phyloP scores from a whole-genome alignment of 2,113 vertebrate species.

The Gymnogyps californianus region DNA sequence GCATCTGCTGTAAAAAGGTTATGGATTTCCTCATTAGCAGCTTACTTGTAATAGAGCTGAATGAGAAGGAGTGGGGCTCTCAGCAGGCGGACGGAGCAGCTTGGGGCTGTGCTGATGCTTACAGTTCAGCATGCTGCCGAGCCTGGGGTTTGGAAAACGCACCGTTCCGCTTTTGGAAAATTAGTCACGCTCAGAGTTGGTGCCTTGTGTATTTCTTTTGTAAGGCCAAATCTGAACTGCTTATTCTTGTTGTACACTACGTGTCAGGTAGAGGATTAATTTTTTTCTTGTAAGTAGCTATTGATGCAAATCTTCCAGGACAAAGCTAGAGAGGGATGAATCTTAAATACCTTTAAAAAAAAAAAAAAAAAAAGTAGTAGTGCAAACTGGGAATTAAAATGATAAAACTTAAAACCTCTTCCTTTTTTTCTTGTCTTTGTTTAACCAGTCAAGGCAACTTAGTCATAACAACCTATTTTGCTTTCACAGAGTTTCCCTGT shows the following conservation, averaged over 20 bases:
- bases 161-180: neutral
- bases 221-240: neutral
- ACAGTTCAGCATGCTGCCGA: accelerated
- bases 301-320: neutral
- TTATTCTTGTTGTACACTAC: neutral
- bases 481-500: neutral
- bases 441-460: neutral
- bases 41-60: neutral
- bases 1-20: slow-evolving; percentile 27
- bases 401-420: neutral
- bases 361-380: neutral
- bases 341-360: neutral
- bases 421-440: neutral
- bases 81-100: accelerated
- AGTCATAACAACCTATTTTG: neutral
- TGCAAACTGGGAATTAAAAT: neutral
- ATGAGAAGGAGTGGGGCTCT: neutral
- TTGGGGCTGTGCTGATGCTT: accelerated
- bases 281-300: neutral
- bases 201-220: neutral
- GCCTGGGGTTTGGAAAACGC: accelerated
- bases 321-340: neutral
- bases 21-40: slow-evolving; percentile 59
- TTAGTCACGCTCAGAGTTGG: accelerated
- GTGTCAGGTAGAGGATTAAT: neutral